These are phyloP conservation scores for Melanotaenia parkinsoni DNA, from an alignment of 2,797 vertebrate species.

Conservation along the genomic window DNA sequence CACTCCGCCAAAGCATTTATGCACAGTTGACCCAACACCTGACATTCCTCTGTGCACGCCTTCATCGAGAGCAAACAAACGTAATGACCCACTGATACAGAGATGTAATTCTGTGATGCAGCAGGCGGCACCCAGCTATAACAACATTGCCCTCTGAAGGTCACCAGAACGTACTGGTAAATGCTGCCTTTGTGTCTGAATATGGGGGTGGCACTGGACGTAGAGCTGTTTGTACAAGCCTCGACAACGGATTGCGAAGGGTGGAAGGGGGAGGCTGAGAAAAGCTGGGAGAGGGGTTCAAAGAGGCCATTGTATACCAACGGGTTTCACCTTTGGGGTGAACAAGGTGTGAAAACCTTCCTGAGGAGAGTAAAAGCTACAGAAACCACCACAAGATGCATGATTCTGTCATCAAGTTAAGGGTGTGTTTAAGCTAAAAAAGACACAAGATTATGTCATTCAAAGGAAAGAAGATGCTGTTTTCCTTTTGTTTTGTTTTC, in stretches of 20 bases:
- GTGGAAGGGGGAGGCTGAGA: slow-evolving; percentile 41
- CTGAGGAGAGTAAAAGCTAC: slow-evolving; percentile 28
- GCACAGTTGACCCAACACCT: slow-evolving; percentile 41
- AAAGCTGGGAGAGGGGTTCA: slow-evolving; percentile 44
- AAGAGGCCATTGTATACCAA: slow-evolving; percentile 66
- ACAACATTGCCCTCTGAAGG: slow-evolving; percentile 84
- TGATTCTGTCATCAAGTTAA: slow-evolving; percentile 10
- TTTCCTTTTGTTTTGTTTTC: neutral
- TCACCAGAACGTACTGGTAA: slow-evolving; percentile 84
- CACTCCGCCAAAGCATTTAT: neutral
- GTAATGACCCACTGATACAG: slow-evolving; percentile 47
- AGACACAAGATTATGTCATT: neutral
- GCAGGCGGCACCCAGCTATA: slow-evolving; percentile 67
- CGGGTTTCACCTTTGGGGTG: slow-evolving; percentile 70
- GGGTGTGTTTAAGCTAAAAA: neutral
- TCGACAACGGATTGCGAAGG: slow-evolving; percentile 60
- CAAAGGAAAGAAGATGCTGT: neutral
- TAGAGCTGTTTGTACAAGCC: slow-evolving; percentile 72
- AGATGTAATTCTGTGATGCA: slow-evolving; percentile 48
- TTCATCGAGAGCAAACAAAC: slow-evolving; percentile 46
- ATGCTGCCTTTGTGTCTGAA: slow-evolving; percentile 80
- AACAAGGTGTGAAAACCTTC: slow-evolving; percentile 67
- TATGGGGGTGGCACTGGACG: slow-evolving; percentile 40
- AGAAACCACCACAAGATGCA: slow-evolving; percentile 9
- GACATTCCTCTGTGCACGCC: slow-evolving; percentile 40